These are phyloP conservation scores for Phainopepla nitens DNA, from an alignment of 2,113 vertebrate species.

Conservation along the genomic window DNA sequence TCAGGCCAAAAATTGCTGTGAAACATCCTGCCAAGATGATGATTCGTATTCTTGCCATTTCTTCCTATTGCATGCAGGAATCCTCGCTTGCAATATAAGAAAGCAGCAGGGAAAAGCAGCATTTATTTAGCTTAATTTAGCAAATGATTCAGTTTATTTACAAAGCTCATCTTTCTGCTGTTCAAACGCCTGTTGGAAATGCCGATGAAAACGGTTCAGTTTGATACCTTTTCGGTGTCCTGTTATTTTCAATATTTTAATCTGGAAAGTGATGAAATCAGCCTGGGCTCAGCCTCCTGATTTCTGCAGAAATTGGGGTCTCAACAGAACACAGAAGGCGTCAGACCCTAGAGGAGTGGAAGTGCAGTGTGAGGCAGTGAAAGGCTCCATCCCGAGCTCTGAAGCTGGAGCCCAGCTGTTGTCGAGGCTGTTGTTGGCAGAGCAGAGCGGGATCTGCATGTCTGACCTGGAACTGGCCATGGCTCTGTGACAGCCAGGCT, in stretches of 20 bases:
- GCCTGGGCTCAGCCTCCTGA: background rate
- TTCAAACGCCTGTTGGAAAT: background rate
- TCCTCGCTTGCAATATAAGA: background rate
- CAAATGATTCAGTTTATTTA: slow-evolving; percentile 34
- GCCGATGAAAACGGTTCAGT: background rate
- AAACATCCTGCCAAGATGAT: slow-evolving; percentile 9
- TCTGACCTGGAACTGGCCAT: background rate
- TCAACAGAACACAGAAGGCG: background rate
- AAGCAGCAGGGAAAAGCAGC: slow-evolving; percentile 29
- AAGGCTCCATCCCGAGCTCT: background rate
- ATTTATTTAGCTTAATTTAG: slow-evolving; percentile 53
- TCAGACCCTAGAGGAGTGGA: background rate
- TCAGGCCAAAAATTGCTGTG: background rate
- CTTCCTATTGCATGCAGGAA: background rate
- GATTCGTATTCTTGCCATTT: background rate
- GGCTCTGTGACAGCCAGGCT: background rate
- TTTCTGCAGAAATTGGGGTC: background rate
- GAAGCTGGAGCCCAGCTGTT: background rate
- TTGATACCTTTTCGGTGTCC: rapidly evolving
- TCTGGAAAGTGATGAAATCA: background rate
- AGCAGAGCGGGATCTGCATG: background rate
- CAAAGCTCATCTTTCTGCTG: background rate
- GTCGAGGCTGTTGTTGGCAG: background rate
- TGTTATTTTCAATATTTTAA: background rate
- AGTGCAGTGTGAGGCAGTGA: background rate